These are phyloP conservation scores for Fringilla coelebs DNA, from an alignment of 2,797 vertebrate genomes.

Conservation along the genomic window DNA sequence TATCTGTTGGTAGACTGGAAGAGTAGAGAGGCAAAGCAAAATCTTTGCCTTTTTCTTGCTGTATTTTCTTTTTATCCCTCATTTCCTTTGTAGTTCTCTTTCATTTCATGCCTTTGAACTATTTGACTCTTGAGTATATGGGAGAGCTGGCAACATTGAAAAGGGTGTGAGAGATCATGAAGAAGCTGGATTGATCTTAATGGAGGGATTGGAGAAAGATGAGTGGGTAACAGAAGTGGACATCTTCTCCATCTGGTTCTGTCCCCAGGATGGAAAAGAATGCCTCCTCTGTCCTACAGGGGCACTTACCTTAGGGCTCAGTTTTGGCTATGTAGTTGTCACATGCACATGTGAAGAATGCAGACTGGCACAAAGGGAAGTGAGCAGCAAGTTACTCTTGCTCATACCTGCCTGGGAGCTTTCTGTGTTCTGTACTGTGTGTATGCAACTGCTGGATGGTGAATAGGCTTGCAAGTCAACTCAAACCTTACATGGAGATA, in stretches of 20 bases:
- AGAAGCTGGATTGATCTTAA: background rate
- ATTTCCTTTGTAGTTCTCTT: background rate
- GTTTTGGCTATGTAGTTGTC: background rate
- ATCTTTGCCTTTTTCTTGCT: background rate
- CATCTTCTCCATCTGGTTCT: background rate
- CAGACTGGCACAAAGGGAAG: background rate
- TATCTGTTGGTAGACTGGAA: background rate
- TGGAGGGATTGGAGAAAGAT: background rate
- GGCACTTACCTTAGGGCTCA: background rate
- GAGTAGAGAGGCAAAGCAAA: background rate
- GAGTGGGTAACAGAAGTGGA: background rate
- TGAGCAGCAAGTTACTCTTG: background rate
- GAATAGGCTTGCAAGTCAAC: background rate
- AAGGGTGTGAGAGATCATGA: background rate
- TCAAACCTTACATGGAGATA: background rate
- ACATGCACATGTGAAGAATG: background rate
- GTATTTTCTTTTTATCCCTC: background rate
- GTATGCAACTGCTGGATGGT: background rate
- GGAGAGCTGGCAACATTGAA: background rate
- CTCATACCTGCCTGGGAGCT: background rate
- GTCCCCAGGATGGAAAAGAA: background rate
- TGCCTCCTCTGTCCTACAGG: background rate
- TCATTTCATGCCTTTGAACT: background rate
- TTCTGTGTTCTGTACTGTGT: background rate
- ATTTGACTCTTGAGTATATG: background rate